Evolutionary conservation across 2,888 invertebrate species (phyloP).

Genomic region (Tenthredo amoena): DNA sequence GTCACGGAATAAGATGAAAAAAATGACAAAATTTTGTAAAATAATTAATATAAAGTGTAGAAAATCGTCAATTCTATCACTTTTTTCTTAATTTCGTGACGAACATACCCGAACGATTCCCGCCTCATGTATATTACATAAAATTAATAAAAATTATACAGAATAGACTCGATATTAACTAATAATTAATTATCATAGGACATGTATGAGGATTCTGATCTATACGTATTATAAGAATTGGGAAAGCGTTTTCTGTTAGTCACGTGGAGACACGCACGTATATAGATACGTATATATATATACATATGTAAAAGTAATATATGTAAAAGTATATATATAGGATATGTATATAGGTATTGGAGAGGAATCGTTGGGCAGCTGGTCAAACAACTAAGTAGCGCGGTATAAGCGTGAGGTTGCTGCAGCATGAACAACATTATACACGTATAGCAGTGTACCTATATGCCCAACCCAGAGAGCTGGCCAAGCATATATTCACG

Average conservation of each 20-base stretch:
- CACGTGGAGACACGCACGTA: not conserved
- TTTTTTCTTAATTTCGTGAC: too few relatives aligned
- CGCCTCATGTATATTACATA: too few relatives aligned
- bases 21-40: too few relatives aligned
- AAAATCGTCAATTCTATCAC: too few relatives aligned
- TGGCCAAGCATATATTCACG: not conserved
- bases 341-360: constrained; percentile 13
- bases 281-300: not conserved
- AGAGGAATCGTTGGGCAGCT: constrained; percentile 43
- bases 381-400: constrained; percentile 47
- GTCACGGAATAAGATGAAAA: too few relatives aligned
- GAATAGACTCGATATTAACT: not conserved
- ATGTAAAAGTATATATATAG: not conserved
- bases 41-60: too few relatives aligned
- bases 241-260: constrained; percentile 8
- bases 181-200: not conserved
- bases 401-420: not conserved
- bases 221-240: not conserved
- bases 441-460: not conserved
- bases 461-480: not conserved
- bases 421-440: not conserved
- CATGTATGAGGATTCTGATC: not conserved
- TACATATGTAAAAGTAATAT: not conserved
- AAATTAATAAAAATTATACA: too few relatives aligned
- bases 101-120: too few relatives aligned